Percentiles rank a stretch among this genome's conserved stretches.
phyloP scores from a whole-genome alignment of 2,888 invertebrate species.

The Dendrolimus houi region DNA sequence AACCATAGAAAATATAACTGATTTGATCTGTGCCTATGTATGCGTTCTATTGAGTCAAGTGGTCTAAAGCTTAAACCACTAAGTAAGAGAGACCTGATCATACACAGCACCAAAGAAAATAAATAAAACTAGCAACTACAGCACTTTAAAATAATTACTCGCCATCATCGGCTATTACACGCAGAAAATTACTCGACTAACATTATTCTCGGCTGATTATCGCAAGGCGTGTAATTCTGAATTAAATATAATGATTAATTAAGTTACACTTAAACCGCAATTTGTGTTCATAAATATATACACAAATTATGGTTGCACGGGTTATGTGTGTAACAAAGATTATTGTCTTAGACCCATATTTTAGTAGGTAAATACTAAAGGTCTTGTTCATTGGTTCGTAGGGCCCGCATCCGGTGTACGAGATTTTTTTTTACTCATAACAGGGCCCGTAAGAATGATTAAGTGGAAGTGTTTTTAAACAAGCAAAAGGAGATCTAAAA shows the following conservation, averaged over 20 bases:
- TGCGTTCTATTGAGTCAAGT: no score
- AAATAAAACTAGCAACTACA: neutral
- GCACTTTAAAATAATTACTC: conserved; percentile 40
- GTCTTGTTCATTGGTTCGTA: no score
- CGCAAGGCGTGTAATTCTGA: conserved; percentile 17
- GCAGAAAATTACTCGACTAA: conserved; percentile 47
- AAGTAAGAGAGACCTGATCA: no score
- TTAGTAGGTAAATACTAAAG: no score
- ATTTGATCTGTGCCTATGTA: no score
- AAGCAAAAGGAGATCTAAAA: no score
- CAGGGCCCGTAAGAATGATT: no score
- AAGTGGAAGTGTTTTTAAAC: no score
- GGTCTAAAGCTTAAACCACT: no score
- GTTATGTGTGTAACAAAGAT: neutral
- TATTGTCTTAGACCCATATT: neutral
- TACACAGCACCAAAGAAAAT: neutral
- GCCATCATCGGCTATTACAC: conserved; percentile 45
- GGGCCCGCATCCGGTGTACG: no score
- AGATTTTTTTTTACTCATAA: no score
- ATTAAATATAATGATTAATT: conserved; percentile 25
- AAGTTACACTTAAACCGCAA: conserved; percentile 10
- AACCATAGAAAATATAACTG: no score
- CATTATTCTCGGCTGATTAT: conserved; percentile 26
- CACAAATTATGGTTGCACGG: neutral
- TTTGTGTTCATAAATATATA: neutral